Base-by-base conservation (phyloP, 2,113 vertebrate genomes). In the Odobenus rosmarus region DNA sequence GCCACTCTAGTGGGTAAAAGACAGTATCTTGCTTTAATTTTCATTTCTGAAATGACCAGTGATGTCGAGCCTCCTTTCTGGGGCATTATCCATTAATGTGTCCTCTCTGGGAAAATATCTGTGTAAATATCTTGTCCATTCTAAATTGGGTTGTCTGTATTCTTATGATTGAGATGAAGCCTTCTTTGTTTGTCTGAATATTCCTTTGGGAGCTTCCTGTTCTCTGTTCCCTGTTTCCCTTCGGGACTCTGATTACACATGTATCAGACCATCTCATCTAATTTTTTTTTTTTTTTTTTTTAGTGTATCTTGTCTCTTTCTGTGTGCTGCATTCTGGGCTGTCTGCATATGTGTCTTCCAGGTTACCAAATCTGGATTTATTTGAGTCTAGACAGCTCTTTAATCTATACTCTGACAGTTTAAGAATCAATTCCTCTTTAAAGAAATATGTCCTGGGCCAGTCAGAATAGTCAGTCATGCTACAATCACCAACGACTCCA, bases 1-100 rank as follows among this genome's bases (percentile, higher is more conserved):
- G 24, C 39, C 24, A 0, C 24, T 42, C 39, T 28, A 13, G 0
- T 2, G 12, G 39, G 72, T 15, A 13, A 11, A 6, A 15, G 6
- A 26, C 1, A 24, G 39, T 15, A 14, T 74, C 39, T 23, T 15
- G 72, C 13, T 24, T 74, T 42, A 26, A 42, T 74, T 74, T 28
- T 49, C 72, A 46, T 16, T 76, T 49, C 14, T 4, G 42, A 9
- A 28, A 46, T 9, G 72, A 46, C 72, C 72, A 42, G 72, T 16
- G 24, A 28, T 8, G 42, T 26, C 3, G 5, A 13, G 19, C 36
- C 21, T 42, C 4, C 0, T 21, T 76, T 46, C 72, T 28, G 72
- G 42, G 42, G 42, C 14, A 28, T 76, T 7, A 28, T 15, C 14
- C 42, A 28, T 3, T 28, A 15, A 26, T 16, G 2, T 1, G 7